These are phyloP conservation scores for Ochotona curzoniae DNA, from an alignment of 2,113 vertebrate genomes.

Conservation along the genomic window DNA sequence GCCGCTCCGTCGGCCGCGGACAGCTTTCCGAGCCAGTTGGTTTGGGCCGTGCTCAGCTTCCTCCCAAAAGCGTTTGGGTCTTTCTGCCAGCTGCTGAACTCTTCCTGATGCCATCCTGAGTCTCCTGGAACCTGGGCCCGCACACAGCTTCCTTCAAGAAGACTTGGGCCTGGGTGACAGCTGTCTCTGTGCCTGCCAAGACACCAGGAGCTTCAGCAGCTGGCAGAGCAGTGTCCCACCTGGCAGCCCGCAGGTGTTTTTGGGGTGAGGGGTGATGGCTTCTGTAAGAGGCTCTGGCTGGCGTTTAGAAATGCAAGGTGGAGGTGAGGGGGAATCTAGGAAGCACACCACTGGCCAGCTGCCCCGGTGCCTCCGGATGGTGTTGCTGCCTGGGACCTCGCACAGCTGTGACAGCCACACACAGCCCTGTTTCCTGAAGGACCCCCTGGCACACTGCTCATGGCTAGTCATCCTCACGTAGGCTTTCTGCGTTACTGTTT, in stretches of 20 bases:
- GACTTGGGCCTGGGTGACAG: background rate
- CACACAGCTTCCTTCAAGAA: background rate
- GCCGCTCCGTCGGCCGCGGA: constrained; percentile 28
- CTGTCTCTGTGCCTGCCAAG: background rate
- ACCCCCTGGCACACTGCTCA: background rate
- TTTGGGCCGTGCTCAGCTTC: constrained; percentile 78
- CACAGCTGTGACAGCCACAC: constrained; percentile 32
- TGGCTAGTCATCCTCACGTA: background rate
- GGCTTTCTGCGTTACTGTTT: constrained; percentile 19
- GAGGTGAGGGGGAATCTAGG: too few relatives aligned
- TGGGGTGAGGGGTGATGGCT: background rate
- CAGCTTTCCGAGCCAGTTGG: constrained; percentile 67
- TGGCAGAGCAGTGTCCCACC: background rate
- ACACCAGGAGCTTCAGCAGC: background rate
- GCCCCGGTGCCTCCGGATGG: constrained; percentile 58
- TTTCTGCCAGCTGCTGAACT: constrained; percentile 54
- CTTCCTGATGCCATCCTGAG: constrained; percentile 43
- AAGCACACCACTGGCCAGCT: too few relatives aligned
- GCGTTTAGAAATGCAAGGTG: background rate
- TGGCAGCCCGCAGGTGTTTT: background rate
- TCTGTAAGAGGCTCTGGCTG: background rate
- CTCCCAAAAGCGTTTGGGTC: constrained; percentile 61
- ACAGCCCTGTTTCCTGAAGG: constrained; percentile 67
- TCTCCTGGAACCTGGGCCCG: constrained; percentile 64
- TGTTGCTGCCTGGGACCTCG: background rate